Conservation (phyloP, 2,113 vertebrate species). For the Climacteris rufus region DNA sequence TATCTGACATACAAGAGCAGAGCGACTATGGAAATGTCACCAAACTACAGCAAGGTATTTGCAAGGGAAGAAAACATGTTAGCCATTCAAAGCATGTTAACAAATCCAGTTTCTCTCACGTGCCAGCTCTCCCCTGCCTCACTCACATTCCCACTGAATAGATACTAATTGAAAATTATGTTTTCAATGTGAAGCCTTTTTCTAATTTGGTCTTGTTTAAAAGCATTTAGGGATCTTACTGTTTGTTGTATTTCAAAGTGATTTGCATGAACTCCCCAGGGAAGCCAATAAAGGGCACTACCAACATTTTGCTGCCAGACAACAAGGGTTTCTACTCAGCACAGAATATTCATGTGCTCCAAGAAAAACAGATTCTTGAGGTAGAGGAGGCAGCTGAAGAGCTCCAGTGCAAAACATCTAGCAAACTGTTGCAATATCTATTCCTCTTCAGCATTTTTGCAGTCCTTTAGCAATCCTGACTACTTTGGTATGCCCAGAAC, state of each 20-base stretch:
- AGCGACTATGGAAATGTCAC: not conserved
- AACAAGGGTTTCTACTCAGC: not conserved
- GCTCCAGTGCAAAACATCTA: not conserved
- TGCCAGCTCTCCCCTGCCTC: slow-evolving; percentile 41
- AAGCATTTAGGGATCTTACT: slow-evolving; percentile 57
- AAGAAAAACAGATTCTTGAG: not conserved
- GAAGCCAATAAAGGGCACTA: slow-evolving; percentile 46
- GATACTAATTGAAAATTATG: slow-evolving; percentile 76
- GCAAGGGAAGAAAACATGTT: not conserved
- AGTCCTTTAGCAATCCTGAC: not conserved
- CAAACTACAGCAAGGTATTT: slow-evolving; percentile 47
- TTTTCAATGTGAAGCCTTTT: slow-evolving; percentile 70
- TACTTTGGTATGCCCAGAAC: not conserved
- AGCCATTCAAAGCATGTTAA: slow-evolving; percentile 50
- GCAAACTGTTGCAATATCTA: not conserved
- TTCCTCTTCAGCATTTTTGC: not conserved
- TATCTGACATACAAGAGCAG: not conserved
- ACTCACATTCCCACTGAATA: slow-evolving; percentile 61
- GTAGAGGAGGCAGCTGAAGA: not conserved
- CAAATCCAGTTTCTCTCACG: slow-evolving; percentile 44
- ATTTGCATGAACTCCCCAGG: slow-evolving; percentile 51
- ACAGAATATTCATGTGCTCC: not conserved
- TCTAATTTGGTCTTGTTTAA: slow-evolving; percentile 70
- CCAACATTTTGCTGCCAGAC: slow-evolving; percentile 39
- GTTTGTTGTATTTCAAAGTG: slow-evolving; percentile 54